Base-by-base conservation (phyloP, 2,888 invertebrate species). In the Antheraea assamensis region DNA sequence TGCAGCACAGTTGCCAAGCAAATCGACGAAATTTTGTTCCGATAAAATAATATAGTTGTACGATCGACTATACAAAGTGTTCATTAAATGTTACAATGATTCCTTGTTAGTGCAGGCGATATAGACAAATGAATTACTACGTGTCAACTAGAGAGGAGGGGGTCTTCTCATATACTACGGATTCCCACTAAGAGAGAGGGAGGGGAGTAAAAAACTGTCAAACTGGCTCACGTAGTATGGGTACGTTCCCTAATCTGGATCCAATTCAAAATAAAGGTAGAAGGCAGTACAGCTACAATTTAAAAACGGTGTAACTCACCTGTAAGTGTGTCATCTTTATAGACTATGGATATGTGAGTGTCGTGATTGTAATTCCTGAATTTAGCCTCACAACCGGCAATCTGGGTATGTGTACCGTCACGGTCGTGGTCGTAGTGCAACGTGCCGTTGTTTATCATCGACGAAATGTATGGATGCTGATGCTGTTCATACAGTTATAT, bases 391-490 rank as follows among this genome's bases (percentile, higher is more conserved):
- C 99, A 99, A 42, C 99, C 99, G 24, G 99, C 97, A 21, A 99
- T 90, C 91, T 99, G 98, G 0, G 99, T 99, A 89, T 99, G 99
- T 0, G 99, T 99, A 71, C 99, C 99, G 94, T 99, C 99, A 70
- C 98, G 95, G 88, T 99, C 99, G 90, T 99, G 99, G 92, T 99
- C 99, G 90, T 99, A 99, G 87, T 97, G 97, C 76, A 98, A 95
- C 2, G 97, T 95, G 24, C 99, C 99, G 92, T 99, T 99, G 91
- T 98, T 99, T 3, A 99, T 96, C 99, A 99, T 99, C 4, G 98
- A 99, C 73, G 99, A 99, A 82, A 99, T 97, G 91, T 98, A 99
- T 0, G 99, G 99, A 95, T 99, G 99, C 86, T 98, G 98, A 91
- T 99, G 99, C 99, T 99, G 90, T 19, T 85, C 84, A 27, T 52